These are phyloP conservation scores for Aldrovandia affinis DNA, from an alignment of 2,797 vertebrate species.

Conservation along the genomic window DNA sequence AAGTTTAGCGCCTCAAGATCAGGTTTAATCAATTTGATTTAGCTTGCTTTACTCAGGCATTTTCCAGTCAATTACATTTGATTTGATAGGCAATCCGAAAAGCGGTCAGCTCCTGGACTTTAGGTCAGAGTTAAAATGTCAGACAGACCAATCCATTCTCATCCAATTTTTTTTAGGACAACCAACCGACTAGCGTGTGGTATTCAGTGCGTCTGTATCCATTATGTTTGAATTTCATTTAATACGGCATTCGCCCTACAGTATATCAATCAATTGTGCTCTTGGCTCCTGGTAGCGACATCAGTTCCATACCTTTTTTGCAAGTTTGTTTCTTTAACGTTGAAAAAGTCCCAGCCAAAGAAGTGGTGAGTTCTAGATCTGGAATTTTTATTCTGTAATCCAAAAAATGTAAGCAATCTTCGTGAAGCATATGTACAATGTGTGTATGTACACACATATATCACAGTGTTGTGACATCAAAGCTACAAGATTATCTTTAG, in stretches of 20 bases:
- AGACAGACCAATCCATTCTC: not conserved
- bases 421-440: not conserved
- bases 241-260: not conserved
- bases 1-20: slow-evolving; percentile 28
- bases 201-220: slow-evolving; percentile 8
- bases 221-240: slow-evolving; percentile 4
- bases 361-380: not conserved
- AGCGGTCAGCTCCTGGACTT: slow-evolving; percentile 16
- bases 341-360: not conserved
- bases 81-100: slow-evolving; percentile 8
- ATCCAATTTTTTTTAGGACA: not conserved
- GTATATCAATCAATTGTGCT: not conserved
- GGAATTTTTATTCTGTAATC: no score
- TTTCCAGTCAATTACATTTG: slow-evolving; percentile 33
- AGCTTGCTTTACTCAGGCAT: slow-evolving; percentile 28
- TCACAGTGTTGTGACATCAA: not conserved
- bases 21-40: slow-evolving; percentile 16
- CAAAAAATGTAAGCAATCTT: not conserved
- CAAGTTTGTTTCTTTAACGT: not conserved
- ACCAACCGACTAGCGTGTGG: not conserved
- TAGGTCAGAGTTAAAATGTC: not conserved
- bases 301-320: not conserved
- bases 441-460: no score
- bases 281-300: not conserved
- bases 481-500: not conserved